phyloP scores from a whole-genome alignment of 2,888 invertebrate species.

The Erebia ligea region DNA sequence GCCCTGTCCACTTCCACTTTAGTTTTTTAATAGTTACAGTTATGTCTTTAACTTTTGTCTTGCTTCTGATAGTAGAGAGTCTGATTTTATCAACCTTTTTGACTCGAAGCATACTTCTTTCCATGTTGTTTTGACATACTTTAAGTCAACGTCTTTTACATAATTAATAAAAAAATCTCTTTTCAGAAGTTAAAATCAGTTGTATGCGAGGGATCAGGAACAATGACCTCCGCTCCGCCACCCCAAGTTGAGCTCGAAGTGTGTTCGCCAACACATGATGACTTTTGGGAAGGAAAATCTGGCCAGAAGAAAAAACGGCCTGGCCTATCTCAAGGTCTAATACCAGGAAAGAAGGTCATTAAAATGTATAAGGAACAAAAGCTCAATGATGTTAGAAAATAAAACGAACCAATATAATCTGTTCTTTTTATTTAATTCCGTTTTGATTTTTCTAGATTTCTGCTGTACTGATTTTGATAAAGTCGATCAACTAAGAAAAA shows the following conservation, averaged over 20 bases:
- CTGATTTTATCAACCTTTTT: too few relatives aligned
- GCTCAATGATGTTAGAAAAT: slow-evolving; percentile 61
- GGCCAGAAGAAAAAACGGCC: slow-evolving; percentile 88
- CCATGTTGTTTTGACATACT: too few relatives aligned
- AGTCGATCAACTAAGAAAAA: too few relatives aligned
- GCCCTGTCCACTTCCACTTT: too few relatives aligned
- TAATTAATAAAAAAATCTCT: not conserved
- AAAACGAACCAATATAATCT: slow-evolving; percentile 41
- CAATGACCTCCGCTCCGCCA: slow-evolving; percentile 64
- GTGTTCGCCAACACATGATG: slow-evolving; percentile 65
- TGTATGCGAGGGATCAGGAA: slow-evolving; percentile 71
- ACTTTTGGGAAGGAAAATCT: slow-evolving; percentile 75
- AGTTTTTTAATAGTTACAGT: too few relatives aligned
- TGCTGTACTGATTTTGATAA: too few relatives aligned
- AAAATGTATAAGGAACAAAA: slow-evolving; percentile 89
- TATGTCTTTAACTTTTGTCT: too few relatives aligned
- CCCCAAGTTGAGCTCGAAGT: slow-evolving; percentile 56
- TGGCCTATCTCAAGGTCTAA: slow-evolving; percentile 89
- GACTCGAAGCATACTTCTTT: too few relatives aligned
- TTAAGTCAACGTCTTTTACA: too few relatives aligned
- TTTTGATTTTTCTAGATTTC: not conserved
- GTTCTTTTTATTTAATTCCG: slow-evolving; percentile 4
- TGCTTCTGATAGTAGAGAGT: too few relatives aligned
- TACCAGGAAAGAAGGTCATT: slow-evolving; percentile 93
- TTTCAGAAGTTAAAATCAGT: slow-evolving; percentile 68